A percentile compares a stretch with the other conserved stretches of the same genome.
phyloP scores from a whole-genome alignment of 1,140 invertebrate genomes.

The Parasteatoda tepidariorum region DNA sequence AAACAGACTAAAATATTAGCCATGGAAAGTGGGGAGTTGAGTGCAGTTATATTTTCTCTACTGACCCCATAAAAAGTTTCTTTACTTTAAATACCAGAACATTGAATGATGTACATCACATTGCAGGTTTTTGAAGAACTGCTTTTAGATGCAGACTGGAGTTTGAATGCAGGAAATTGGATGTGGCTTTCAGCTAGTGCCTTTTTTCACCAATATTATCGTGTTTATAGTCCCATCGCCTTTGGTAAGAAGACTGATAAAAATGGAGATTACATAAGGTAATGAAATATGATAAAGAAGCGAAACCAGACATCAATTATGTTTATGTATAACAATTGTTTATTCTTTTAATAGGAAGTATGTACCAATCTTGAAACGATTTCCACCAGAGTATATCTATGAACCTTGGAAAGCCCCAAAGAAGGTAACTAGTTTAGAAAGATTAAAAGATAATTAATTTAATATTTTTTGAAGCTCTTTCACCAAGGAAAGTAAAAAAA shows the following conservation, averaged over 20 bases:
- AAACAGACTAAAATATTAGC: too few relatives aligned
- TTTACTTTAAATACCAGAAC: too few relatives aligned
- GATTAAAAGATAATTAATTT: too few relatives aligned
- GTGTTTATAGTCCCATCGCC: slow-evolving; percentile 76
- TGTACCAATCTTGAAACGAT: slow-evolving; percentile 69
- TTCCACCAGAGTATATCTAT: slow-evolving; percentile 70
- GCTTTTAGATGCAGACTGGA: slow-evolving; percentile 80
- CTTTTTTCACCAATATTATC: slow-evolving; percentile 72
- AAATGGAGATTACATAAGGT: slow-evolving; percentile 77
- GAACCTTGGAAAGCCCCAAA: slow-evolving; percentile 71
- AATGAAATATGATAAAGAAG: slow-evolving; percentile 32
- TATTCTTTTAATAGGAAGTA: slow-evolving; percentile 68
- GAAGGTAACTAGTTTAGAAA: too few relatives aligned
- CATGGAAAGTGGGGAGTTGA: too few relatives aligned
- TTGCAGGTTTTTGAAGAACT: slow-evolving; percentile 72
- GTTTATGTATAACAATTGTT: too few relatives aligned
- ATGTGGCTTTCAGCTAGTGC: slow-evolving; percentile 83
- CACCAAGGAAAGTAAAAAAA: too few relatives aligned
- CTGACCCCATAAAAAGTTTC: too few relatives aligned
- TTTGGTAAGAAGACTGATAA: slow-evolving; percentile 79
- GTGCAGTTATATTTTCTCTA: too few relatives aligned
- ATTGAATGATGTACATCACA: too few relatives aligned
- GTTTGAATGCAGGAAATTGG: slow-evolving; percentile 82
- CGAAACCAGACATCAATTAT: background rate
- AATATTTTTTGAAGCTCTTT: too few relatives aligned